Evolutionary conservation across 2,888 invertebrate genomes (phyloP).

Genomic region (Erannis defoliaria): DNA sequence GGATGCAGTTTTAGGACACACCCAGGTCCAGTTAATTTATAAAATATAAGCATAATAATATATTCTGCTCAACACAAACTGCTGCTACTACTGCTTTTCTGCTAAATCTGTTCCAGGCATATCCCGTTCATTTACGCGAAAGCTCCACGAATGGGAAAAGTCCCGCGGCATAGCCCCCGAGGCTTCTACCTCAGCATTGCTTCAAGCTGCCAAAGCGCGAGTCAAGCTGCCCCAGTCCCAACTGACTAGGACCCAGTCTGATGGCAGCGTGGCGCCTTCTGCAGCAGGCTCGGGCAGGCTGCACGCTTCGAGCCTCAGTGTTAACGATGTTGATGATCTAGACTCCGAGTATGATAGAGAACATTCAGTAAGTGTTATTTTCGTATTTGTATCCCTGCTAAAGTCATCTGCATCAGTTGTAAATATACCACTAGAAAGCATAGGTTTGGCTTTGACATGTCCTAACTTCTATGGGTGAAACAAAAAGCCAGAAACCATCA

Average conservation of each 20-base stretch:
- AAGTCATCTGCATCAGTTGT: too few relatives aligned
- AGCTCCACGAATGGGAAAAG: slow-evolving; percentile 96
- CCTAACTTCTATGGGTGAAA: too few relatives aligned
- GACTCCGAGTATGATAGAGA: slow-evolving; percentile 85
- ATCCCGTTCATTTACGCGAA: slow-evolving; percentile 95
- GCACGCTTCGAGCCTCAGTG: slow-evolving; percentile 90
- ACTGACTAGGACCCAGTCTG: slow-evolving; percentile 91
- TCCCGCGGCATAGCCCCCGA: slow-evolving; percentile 95
- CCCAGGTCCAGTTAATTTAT: too few relatives aligned
- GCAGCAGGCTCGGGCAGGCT: slow-evolving; percentile 87
- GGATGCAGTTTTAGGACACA: too few relatives aligned
- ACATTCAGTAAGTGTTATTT: slow-evolving; percentile 65
- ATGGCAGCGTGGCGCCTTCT: slow-evolving; percentile 90
- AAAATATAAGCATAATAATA: too few relatives aligned
- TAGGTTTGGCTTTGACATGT: too few relatives aligned
- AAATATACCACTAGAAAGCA: too few relatives aligned
- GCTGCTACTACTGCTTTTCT: background rate
- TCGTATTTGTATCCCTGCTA: too few relatives aligned
- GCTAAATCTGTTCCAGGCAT: slow-evolving; percentile 80
- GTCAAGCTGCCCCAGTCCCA: slow-evolving; percentile 66
- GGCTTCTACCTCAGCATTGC: slow-evolving; percentile 93
- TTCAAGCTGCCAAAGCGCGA: slow-evolving; percentile 82
- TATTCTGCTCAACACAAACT: too few relatives aligned
- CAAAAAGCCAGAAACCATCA: too few relatives aligned
- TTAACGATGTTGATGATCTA: slow-evolving; percentile 90